phyloP scores from a whole-genome alignment of 2,888 invertebrate species.

The Cheilosia soror region DNA sequence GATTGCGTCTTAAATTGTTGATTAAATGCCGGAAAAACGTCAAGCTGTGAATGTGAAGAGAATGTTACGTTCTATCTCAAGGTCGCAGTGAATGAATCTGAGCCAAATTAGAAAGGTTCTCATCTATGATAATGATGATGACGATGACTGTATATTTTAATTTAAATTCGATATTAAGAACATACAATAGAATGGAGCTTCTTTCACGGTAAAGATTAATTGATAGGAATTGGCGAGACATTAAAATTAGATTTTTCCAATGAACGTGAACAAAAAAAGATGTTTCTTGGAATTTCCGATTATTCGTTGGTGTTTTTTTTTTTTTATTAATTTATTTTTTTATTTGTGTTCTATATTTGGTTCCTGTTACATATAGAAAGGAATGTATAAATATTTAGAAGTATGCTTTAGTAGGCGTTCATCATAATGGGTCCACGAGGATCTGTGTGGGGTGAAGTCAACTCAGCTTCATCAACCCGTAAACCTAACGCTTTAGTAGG shows the following conservation, averaged over 20 bases:
- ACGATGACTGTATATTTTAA: conserved; percentile 7
- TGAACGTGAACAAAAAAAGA: neutral
- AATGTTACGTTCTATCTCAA: conserved; percentile 20
- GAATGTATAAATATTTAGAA: too few relatives aligned
- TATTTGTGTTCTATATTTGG: neutral
- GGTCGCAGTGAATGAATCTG: conserved; percentile 21
- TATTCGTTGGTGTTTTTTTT: conserved; percentile 1
- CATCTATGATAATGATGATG: conserved; percentile 12
- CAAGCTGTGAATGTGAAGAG: conserved; percentile 13
- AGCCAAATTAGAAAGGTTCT: conserved; percentile 57
- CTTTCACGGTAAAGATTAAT: conserved; percentile 43
- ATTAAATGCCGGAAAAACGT: conserved; percentile 54
- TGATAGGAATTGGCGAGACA: conserved; percentile 35
- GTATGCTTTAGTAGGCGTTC: conserved; percentile 2
- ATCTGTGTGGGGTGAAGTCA: too few relatives aligned
- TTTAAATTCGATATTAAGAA: conserved; percentile 5
- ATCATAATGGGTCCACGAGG: too few relatives aligned
- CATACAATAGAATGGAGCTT: conserved; percentile 1
- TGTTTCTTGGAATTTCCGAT: neutral
- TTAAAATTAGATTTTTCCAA: conserved; percentile 26
- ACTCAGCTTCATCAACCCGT: too few relatives aligned
- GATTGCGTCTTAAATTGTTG: conserved; percentile 31
- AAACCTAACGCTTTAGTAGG: conserved; percentile 11
- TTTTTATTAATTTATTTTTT: neutral
- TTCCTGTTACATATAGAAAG: neutral